Conservation (phyloP, 1,140 invertebrate species). For the Cydia strobilella region DNA sequence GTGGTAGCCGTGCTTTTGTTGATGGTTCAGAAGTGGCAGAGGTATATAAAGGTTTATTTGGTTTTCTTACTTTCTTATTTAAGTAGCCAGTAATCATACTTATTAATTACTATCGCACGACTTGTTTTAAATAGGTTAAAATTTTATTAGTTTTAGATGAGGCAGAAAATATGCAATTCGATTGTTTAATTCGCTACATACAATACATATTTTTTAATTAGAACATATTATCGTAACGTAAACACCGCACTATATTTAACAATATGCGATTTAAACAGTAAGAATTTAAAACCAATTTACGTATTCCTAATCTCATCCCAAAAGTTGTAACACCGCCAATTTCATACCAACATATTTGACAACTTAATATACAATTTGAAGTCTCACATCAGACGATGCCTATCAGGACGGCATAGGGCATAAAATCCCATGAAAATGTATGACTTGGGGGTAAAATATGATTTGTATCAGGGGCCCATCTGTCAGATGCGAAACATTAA, state of each 20-base stretch:
- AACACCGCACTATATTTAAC: not conserved
- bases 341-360: constrained; percentile 58
- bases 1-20: too few relatives aligned
- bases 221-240: too few relatives aligned
- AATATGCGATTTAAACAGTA: not conserved
- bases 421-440: constrained; percentile 45
- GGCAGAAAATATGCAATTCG: too few relatives aligned
- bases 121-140: too few relatives aligned
- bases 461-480: constrained; percentile 69
- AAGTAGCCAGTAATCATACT: too few relatives aligned
- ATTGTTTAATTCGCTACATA: too few relatives aligned
- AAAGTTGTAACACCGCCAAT: constrained; percentile 24
- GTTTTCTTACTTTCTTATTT: too few relatives aligned
- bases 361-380: constrained; percentile 51
- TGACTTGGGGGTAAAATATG: constrained; percentile 50
- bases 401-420: constrained; percentile 40
- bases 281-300: constrained; percentile 1
- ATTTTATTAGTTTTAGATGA: too few relatives aligned
- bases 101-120: too few relatives aligned
- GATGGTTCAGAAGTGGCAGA: too few relatives aligned
- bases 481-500: constrained; percentile 74
- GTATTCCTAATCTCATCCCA: not conserved
- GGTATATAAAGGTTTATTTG: too few relatives aligned
- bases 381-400: constrained; percentile 34
- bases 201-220: not conserved